Evolutionary conservation across 2,888 invertebrate genomes (phyloP).

Genomic region (Chrysina gloriosa): DNA sequence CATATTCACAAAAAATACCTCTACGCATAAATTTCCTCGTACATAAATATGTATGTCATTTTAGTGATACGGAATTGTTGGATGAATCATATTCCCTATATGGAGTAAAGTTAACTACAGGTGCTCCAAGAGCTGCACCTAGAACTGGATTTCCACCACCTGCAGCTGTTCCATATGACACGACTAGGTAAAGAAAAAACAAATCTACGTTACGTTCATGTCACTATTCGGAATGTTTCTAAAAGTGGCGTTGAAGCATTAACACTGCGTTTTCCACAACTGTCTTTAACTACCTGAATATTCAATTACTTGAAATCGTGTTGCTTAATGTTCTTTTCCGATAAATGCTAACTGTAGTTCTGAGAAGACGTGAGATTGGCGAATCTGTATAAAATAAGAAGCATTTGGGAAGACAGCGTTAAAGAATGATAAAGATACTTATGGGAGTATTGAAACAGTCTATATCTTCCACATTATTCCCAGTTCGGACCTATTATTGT

Average conservation of each 20-base stretch:
- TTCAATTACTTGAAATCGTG: too few relatives aligned
- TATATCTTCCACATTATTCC: too few relatives aligned
- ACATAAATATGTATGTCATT: constrained; percentile 40
- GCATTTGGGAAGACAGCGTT: too few relatives aligned
- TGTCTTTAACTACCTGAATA: too few relatives aligned
- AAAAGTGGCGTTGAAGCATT: constrained; percentile 4
- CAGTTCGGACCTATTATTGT: too few relatives aligned
- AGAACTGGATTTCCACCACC: constrained; percentile 65
- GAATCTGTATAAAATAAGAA: too few relatives aligned
- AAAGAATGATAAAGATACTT: too few relatives aligned
- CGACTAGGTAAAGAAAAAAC: constrained; percentile 66
- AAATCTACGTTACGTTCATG: constrained; percentile 22
- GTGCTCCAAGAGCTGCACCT: constrained; percentile 65
- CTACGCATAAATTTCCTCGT: constrained; percentile 28
- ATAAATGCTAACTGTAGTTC: too few relatives aligned
- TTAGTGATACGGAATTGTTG: constrained; percentile 75
- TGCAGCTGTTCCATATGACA: constrained; percentile 68
- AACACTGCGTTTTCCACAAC: not conserved
- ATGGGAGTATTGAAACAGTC: too few relatives aligned
- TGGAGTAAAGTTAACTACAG: constrained; percentile 74
- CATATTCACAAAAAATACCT: too few relatives aligned
- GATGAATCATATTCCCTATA: constrained; percentile 79
- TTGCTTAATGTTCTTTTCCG: too few relatives aligned
- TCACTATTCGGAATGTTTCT: constrained; percentile 26
- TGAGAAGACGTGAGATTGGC: too few relatives aligned